These are phyloP conservation scores for Myripristis jacobus DNA, from an alignment of 2,797 vertebrate genomes.

Conservation along the genomic window DNA sequence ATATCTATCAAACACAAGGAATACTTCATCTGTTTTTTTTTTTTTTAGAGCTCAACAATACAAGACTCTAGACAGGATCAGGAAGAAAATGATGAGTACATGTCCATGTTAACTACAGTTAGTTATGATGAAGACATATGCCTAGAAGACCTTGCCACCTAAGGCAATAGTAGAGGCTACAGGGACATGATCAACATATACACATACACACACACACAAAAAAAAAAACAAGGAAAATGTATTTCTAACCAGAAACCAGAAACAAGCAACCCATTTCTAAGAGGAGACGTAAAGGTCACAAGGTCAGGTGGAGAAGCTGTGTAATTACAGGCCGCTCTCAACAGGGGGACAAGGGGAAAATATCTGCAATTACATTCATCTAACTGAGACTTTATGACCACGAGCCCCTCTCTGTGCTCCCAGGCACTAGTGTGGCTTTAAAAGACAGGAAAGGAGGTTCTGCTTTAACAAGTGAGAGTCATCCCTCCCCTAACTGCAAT, in stretches of 20 bases:
- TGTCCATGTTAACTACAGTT: not conserved
- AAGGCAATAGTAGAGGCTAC: too few relatives aligned
- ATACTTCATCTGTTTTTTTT: not conserved
- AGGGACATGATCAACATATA: too few relatives aligned
- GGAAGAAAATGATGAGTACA: not conserved
- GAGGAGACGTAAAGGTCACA: not conserved
- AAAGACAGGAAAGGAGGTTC: constrained; percentile 18
- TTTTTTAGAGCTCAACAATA: not conserved
- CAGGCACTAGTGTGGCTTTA: constrained; percentile 9
- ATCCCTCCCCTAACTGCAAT: constrained; percentile 8
- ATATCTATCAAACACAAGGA: not conserved
- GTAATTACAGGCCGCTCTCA: constrained; percentile 22
- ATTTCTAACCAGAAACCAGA: too few relatives aligned
- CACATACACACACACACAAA: too few relatives aligned
- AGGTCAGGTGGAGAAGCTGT: not conserved
- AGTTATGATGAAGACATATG: not conserved
- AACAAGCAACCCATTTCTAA: not conserved
- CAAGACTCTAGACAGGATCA: not conserved
- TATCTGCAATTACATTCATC: constrained; percentile 23
- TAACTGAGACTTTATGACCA: constrained; percentile 28
- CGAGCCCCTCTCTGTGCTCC: constrained; percentile 18
- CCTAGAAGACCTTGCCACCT: too few relatives aligned
- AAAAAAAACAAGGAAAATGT: too few relatives aligned
- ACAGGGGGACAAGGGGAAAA: constrained; percentile 14
- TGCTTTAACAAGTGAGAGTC: constrained; percentile 11